phyloP scores from a whole-genome alignment of 2,797 vertebrate species.

The Lophura swinhoii region DNA sequence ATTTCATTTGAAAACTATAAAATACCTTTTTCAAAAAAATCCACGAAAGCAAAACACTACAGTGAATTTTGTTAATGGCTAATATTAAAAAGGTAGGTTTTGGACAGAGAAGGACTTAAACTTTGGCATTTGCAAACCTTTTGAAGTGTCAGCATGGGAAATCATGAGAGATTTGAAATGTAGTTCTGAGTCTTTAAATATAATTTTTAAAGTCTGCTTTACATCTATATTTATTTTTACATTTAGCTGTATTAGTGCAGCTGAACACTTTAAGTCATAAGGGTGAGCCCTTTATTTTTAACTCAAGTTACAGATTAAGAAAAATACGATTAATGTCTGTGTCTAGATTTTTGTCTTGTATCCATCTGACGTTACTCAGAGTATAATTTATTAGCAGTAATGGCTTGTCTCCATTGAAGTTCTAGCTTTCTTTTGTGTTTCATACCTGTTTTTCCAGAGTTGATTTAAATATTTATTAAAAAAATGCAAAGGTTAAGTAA shows the following conservation, averaged over 20 bases:
- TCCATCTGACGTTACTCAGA: not conserved
- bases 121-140: not conserved
- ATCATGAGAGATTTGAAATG: not conserved
- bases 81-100: not conserved
- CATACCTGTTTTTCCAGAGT: not conserved
- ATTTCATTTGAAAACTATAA: conserved; percentile 4
- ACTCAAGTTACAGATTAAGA: conserved; percentile 14
- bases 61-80: conserved; percentile 22
- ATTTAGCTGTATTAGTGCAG: not conserved
- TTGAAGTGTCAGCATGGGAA: conserved; percentile 29
- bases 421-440: not conserved
- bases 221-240: conserved; percentile 5
- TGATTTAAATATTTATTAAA: conserved; percentile 23
- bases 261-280: conserved; percentile 20
- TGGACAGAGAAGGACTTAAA: not conserved
- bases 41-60: not conserved
- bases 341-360: conserved; percentile 29
- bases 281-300: conserved; percentile 21
- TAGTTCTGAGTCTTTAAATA: conserved; percentile 43
- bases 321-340: not conserved
- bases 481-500: not conserved
- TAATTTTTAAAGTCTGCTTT: conserved; percentile 47
- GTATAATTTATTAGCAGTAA: conserved; percentile 18
- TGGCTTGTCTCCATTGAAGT: not conserved
- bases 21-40: not conserved